These are phyloP conservation scores for Rhabdornis inornatus DNA, from an alignment of 2,113 vertebrate species.

Conservation along the genomic window DNA sequence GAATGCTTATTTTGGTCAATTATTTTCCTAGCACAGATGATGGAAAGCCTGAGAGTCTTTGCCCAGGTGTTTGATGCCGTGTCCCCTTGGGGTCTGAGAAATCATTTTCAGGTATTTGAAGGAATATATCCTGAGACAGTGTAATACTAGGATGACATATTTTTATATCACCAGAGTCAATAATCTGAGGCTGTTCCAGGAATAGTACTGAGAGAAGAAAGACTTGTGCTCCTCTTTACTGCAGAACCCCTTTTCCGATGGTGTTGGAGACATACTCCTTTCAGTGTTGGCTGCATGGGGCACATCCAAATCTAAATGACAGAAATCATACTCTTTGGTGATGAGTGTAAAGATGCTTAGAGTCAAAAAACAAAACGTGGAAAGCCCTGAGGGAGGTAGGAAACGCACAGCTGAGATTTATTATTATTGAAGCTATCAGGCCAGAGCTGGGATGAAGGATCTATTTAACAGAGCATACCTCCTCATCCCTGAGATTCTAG, in stretches of 20 bases:
- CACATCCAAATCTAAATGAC: neutral
- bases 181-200: neutral
- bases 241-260: neutral
- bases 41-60: neutral
- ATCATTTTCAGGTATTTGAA: neutral
- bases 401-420: neutral
- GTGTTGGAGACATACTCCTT: neutral
- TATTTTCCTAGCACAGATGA: neutral
- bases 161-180: neutral
- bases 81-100: neutral
- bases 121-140: neutral
- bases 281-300: rapidly evolving
- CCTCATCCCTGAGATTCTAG: neutral
- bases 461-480: neutral
- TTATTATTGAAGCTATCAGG: neutral
- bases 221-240: neutral
- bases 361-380: neutral
- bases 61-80: neutral
- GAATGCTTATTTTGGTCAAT: neutral
- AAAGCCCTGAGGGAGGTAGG: neutral
- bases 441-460: neutral
- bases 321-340: too few species aligned
- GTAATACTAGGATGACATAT: neutral
- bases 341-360: neutral
- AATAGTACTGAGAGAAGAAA: neutral